Evolutionary conservation across 2,797 vertebrate genomes (phyloP).

Genomic region (Crax fasciolata): DNA sequence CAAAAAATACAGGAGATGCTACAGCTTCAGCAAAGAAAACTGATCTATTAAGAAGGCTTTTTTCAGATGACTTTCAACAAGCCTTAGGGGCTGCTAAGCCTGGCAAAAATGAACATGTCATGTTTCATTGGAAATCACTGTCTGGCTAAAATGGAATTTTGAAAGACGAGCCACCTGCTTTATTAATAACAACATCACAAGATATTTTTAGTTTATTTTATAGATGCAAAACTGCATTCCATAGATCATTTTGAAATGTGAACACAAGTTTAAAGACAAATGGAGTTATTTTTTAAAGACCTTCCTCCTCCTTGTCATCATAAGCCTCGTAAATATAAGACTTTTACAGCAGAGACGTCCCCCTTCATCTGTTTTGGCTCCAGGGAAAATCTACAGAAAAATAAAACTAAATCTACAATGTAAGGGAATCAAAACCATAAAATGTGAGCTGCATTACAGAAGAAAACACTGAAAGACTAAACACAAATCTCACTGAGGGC

Average conservation of each 20-base stretch:
- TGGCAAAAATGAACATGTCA: conserved; percentile 77
- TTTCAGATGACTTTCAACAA: conserved; percentile 63
- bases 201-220: conserved; percentile 53
- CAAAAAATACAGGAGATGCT: conserved; percentile 7
- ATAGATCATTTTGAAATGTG: conserved; percentile 62
- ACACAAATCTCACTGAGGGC: conserved; percentile 41
- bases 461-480: background rate
- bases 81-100: conserved; percentile 64
- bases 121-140: conserved; percentile 76
- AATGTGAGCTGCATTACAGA: conserved; percentile 30
- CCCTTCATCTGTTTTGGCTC: conserved; percentile 60
- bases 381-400: conserved; percentile 43
- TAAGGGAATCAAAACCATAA: conserved; percentile 19
- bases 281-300: conserved; percentile 12
- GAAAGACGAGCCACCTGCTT: conserved; percentile 72
- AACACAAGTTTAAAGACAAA: conserved; percentile 47
- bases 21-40: conserved; percentile 31
- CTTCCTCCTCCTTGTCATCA: conserved; percentile 16
- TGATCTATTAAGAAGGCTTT: background rate
- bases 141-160: conserved; percentile 74
- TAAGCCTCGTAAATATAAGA: conserved; percentile 62
- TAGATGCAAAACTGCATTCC: background rate
- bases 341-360: conserved; percentile 29
- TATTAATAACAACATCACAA: conserved; percentile 71
- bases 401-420: conserved; percentile 33